Evolutionary conservation across 30 jellyfish, hydroid and myxozoan species (phyloP).

Genomic region (Calvadosia cruxmelitensis): DNA sequence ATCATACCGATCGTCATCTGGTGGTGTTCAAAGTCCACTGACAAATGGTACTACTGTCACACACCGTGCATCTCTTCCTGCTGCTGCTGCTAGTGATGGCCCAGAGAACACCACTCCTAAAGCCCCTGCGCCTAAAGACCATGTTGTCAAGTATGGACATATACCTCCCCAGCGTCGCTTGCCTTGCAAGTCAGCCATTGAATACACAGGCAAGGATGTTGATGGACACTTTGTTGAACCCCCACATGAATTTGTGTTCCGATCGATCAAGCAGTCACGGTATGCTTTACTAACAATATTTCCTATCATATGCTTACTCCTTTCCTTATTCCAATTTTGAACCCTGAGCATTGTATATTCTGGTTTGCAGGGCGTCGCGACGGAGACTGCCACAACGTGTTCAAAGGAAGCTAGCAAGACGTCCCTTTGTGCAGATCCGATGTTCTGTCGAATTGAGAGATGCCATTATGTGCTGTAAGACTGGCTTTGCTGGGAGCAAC

Average conservation of each 20-base stretch:
- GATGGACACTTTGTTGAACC: constrained; percentile 94
- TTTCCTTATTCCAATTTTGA: neutral
- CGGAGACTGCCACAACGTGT: constrained; percentile 90
- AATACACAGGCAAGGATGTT: constrained; percentile 56
- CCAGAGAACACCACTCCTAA: neutral
- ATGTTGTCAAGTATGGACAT: neutral
- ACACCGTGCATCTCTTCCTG: neutral
- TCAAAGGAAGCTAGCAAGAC: constrained; percentile 90
- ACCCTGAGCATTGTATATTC: neutral
- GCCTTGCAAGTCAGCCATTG: constrained; percentile 1
- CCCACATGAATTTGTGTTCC: constrained; percentile 89
- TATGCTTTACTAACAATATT: constrained; percentile 11
- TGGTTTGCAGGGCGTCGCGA: constrained; percentile 68
- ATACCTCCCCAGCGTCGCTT: neutral
- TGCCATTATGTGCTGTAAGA: constrained; percentile 71
- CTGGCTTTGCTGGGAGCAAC: constrained; percentile 33
- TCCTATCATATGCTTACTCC: too few species aligned
- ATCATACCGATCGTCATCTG: too few species aligned
- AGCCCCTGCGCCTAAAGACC: neutral
- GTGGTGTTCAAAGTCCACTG: neutral
- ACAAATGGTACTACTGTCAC: neutral
- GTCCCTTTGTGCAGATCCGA: constrained; percentile 86
- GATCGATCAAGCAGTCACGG: constrained; percentile 78
- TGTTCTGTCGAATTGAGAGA: constrained; percentile 92
- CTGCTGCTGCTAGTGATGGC: neutral